These are phyloP conservation scores for Paratrypauchen microcephalus DNA, from an alignment of 2,797 vertebrate genomes.

Conservation along the genomic window DNA sequence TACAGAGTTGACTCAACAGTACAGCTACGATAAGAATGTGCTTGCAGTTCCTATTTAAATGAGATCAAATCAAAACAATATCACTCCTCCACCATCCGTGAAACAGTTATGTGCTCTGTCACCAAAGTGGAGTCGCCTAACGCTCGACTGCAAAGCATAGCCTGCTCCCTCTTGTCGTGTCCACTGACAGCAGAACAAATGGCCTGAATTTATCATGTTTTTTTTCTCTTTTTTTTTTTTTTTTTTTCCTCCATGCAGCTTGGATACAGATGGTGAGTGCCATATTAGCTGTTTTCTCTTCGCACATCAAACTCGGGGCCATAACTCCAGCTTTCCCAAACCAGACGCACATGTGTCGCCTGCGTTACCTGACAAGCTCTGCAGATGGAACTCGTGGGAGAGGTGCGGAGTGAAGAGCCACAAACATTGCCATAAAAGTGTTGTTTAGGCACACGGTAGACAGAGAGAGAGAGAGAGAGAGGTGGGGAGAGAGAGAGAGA, in stretches of 20 bases:
- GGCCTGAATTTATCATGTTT: constrained; percentile 43
- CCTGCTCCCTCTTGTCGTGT: constrained; percentile 59
- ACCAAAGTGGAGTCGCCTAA: constrained; percentile 49
- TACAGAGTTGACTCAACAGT: neutral
- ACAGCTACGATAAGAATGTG: neutral
- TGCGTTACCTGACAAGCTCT: constrained; percentile 69
- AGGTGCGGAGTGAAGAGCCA: constrained; percentile 38
- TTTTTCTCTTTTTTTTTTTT: constrained; percentile 28
- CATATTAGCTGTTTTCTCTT: constrained; percentile 78
- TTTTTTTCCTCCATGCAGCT: constrained; percentile 24
- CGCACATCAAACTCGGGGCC: constrained; percentile 86
- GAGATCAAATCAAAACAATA: constrained; percentile 37
- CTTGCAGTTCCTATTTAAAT: constrained; percentile 21
- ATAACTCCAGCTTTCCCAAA: constrained; percentile 81
- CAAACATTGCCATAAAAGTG: constrained; percentile 38
- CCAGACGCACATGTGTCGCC: constrained; percentile 68
- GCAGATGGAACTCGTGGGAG: constrained; percentile 61
- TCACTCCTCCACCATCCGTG: constrained; percentile 33
- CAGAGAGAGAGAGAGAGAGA: constrained; percentile 42
- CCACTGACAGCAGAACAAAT: constrained; percentile 50
- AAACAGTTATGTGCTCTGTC: constrained; percentile 41
- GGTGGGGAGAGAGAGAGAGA: constrained; percentile 15
- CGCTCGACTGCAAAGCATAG: constrained; percentile 60
- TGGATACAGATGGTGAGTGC: constrained; percentile 83
- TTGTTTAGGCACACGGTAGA: constrained; percentile 55